Evolutionary conservation across 2,888 invertebrate genomes (phyloP).

Genomic region (Pyralis farinalis): DNA sequence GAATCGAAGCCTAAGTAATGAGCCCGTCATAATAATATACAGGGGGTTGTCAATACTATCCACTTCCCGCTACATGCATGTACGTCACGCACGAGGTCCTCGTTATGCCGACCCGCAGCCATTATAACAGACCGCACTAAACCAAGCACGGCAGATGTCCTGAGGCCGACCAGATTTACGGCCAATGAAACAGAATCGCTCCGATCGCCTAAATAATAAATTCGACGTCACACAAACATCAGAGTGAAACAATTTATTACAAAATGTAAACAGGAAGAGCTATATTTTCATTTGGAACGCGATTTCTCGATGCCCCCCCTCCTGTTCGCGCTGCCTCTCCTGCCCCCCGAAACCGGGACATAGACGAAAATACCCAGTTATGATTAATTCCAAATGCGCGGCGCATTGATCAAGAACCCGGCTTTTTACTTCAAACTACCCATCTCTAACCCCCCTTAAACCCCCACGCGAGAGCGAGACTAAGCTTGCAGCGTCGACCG

Average conservation of each 20-base stretch:
- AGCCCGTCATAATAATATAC: too few species aligned
- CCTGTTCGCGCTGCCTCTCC: conserved; percentile 21
- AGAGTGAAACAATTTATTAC: conserved; percentile 79
- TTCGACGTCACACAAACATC: conserved; percentile 58
- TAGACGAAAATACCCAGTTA: conserved; percentile 81
- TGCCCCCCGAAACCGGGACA: conserved; percentile 40
- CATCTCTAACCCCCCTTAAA: conserved; percentile 57
- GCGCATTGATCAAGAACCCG: conserved; percentile 80
- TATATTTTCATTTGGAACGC: conserved; percentile 81
- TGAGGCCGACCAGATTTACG: conserved; percentile 14
- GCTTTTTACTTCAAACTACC: conserved; percentile 80
- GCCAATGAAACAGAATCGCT: conserved; percentile 26
- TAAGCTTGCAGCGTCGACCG: conserved; percentile 66
- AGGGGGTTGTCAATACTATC: too few species aligned
- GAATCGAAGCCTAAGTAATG: too few species aligned
- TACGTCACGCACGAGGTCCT: too few species aligned
- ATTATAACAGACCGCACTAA: conserved; percentile 9
- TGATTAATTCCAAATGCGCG: conserved; percentile 80
- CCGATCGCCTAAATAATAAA: conserved; percentile 50
- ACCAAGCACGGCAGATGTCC: conserved; percentile 11
- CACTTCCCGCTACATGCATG: too few species aligned
- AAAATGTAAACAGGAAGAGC: conserved; percentile 80
- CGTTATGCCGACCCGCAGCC: neutral
- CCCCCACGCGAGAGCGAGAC: conserved; percentile 62
- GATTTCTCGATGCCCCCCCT: conserved; percentile 60